Evolutionary conservation across 2,113 vertebrate genomes (phyloP), one percentile per base, ranked within the genome.

Genomic region (Pomatostomus ruficeps): DNA sequence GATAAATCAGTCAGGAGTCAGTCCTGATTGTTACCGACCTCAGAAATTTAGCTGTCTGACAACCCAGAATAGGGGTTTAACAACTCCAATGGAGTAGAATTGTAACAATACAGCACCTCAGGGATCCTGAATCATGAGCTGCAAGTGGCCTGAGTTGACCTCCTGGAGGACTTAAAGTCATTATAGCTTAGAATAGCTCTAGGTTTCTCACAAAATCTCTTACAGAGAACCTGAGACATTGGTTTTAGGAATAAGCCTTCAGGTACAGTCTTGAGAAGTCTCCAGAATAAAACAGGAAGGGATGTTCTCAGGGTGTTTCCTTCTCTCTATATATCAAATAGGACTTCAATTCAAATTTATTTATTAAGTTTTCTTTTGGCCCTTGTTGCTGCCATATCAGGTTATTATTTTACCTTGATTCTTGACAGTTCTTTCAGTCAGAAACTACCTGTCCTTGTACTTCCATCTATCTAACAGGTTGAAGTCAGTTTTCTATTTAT

Each of bases 51-150:
- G 6, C 6, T 65, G 6, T 82, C 33, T 71, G 57, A 22, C 22
- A 48, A 38, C 3, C 3, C 5, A 46, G 21, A 57, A 21, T 0
- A 57, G 15, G 5, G 1, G 1, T 45, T 84, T 63, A 72, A 36
- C 12, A 58, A 45, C 11, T 6, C 1, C 1, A 77, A 55, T 35
- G 29, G 46, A n/a, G 5, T 6, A 42, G 22, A 45, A 61, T 9
- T 42, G 16, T 18, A 19, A 38, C 9, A 65, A 55, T 29, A 28
- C 0, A 70, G 24, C 6, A 36, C 8, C 63, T 72, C 12, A 45
- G 8, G 20, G 2, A 28, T 84, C 28, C 48, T 54, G 20, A 58
- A 29, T 58, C 7, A 43, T 26, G 40, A 57, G 6, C 3, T 51
- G 25, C 23, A 65, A 42, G 29, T 22, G 66, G 48, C 10, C 11